phyloP scores from a whole-genome alignment of 37 sponge, comb jelly and placozoan species.

The Geodia barretti region DNA sequence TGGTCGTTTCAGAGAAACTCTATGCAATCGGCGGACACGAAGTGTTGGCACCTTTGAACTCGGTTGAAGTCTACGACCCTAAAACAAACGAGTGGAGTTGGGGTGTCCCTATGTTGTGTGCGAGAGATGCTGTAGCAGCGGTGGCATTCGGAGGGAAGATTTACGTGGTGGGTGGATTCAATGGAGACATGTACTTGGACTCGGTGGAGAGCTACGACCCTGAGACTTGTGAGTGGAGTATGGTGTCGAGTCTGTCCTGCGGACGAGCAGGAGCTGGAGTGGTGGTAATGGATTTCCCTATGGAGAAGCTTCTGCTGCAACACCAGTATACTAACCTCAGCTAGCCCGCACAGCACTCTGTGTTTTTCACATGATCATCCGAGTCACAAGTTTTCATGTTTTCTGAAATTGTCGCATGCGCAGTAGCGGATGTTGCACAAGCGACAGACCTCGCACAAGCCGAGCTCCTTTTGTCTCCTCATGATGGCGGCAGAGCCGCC shows the following conservation, averaged over 20 bases:
- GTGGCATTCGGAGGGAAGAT: conserved; percentile 66
- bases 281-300: conserved; percentile 14
- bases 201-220: conserved; percentile 75
- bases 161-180: conserved; percentile 83
- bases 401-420: no score
- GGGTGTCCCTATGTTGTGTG: conserved; percentile 41
- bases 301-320: neutral
- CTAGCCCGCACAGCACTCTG: neutral
- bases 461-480: no score
- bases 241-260: conserved; percentile 36
- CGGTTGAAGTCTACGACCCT: conserved; percentile 75
- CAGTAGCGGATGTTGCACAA: no score
- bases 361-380: neutral
- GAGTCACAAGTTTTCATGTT: neutral
- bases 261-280: conserved; percentile 79
- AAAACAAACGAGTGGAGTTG: conserved; percentile 55
- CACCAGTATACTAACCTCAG: neutral
- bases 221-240: conserved; percentile 66
- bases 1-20: conserved; percentile 57
- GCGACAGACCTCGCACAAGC: no score
- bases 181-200: conserved; percentile 70
- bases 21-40: conserved; percentile 87
- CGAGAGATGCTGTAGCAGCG: conserved; percentile 75
- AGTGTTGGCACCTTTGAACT: conserved; percentile 31
- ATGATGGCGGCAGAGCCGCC: neutral